A percentile compares a stretch with the other conserved stretches of the same genome.
Conservation (phyloP, 2,113 vertebrate species). For the Pica pica region DNA sequence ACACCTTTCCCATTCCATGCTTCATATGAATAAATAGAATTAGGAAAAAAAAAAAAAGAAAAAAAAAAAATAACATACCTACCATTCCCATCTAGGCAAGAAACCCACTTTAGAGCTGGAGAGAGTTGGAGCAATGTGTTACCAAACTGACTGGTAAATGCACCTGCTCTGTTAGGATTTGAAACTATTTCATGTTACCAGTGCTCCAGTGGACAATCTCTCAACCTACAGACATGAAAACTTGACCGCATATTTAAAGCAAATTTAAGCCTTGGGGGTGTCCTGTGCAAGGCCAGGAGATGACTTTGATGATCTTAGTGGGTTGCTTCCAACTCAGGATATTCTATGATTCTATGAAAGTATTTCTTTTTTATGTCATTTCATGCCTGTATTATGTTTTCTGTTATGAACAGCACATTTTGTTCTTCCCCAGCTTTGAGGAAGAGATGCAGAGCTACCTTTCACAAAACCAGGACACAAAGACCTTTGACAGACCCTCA, state of each 20-base stretch:
- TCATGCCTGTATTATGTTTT: neutral
- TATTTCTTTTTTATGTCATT: neutral
- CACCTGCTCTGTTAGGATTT: neutral
- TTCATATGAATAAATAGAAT: neutral
- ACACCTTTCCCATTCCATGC: neutral
- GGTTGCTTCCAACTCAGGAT: neutral
- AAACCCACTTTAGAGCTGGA: neutral
- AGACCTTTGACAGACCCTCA: neutral
- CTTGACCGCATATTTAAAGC: neutral
- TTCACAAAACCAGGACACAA: neutral
- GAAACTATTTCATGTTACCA: neutral
- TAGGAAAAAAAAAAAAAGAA: no score
- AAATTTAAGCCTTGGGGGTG: neutral
- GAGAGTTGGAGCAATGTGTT: neutral
- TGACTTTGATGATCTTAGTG: neutral
- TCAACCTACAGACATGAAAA: neutral
- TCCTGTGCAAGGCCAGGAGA: neutral
- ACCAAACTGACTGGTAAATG: neutral
- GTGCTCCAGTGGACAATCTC: neutral
- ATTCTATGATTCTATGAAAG: neutral
- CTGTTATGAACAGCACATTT: neutral
- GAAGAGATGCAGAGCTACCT: neutral
- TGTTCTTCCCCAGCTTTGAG: neutral
- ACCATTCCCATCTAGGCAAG: neutral
- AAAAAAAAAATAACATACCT: neutral